Percentiles rank a stretch among this genome's conserved stretches.
phyloP scores from a whole-genome alignment of 2,888 invertebrate genomes.

The Bombylius major region DNA sequence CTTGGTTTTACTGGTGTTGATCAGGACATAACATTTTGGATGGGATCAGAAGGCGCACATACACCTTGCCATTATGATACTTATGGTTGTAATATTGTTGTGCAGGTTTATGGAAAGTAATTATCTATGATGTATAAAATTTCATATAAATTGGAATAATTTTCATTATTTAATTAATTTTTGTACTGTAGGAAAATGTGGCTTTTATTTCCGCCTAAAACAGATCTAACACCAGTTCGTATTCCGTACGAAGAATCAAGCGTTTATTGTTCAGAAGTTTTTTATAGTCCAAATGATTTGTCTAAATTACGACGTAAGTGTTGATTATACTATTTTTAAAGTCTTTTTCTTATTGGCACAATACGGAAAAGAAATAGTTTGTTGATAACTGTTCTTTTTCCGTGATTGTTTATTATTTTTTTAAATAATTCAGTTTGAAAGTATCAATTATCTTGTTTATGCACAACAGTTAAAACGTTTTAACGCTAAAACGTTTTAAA shows the following conservation, averaged over 20 bases:
- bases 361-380: no score
- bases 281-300: constrained; percentile 50
- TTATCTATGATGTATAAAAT: constrained; percentile 1
- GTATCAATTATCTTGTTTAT: no score
- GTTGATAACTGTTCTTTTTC: no score
- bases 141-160: background rate
- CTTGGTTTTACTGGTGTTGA: constrained; percentile 60
- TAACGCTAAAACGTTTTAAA: no score
- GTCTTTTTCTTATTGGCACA: no score
- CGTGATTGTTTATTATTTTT: no score
- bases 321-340: no score
- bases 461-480: no score
- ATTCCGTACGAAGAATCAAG: constrained; percentile 96
- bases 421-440: no score
- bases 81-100: constrained; percentile 86
- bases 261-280: constrained; percentile 74
- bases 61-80: constrained; percentile 92
- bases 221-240: constrained; percentile 62
- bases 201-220: constrained; percentile 77
- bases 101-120: constrained; percentile 77
- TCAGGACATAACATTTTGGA: constrained; percentile 70
- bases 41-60: constrained; percentile 74
- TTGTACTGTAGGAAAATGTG: constrained; percentile 62
- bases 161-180: background rate
- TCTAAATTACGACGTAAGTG: constrained; percentile 39